These are phyloP conservation scores for Varroa destructor DNA, from an alignment of 1,140 invertebrate species.

Conservation along the genomic window DNA sequence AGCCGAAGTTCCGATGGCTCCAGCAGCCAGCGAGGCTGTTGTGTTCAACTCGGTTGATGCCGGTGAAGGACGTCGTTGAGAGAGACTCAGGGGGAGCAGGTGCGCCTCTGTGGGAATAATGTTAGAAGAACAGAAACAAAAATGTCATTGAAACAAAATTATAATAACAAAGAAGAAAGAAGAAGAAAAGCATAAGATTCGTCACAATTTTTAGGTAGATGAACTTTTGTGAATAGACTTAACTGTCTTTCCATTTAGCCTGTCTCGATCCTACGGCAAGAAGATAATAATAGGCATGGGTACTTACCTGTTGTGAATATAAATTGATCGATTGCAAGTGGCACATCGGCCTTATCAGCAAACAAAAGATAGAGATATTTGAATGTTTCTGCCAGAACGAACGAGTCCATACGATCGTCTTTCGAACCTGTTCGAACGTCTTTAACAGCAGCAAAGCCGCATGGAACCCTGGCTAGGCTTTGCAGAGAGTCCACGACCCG, in stretches of 20 bases:
- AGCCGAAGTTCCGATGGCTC: conserved; percentile 38
- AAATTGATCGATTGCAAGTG: conserved; percentile 86
- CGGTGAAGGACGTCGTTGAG: conserved; percentile 39
- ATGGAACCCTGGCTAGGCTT: conserved; percentile 75
- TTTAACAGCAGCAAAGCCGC: conserved; percentile 89
- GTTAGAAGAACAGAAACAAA: no score
- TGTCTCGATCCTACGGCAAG: no score
- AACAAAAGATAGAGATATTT: conserved; percentile 94
- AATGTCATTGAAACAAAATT: no score
- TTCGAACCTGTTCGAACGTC: conserved; percentile 78
- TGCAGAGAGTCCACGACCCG: conserved; percentile 79
- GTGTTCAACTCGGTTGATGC: conserved; percentile 34
- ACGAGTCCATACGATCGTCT: conserved; percentile 94
- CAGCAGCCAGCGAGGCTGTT: conserved; percentile 41
- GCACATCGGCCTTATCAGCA: conserved; percentile 67
- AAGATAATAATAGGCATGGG: background rate
- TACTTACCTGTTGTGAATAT: conserved; percentile 64
- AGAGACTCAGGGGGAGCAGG: conserved; percentile 72
- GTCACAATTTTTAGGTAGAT: no score
- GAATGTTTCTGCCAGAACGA: conserved; percentile 91
- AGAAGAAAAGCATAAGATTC: no score
- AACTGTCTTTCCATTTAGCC: no score
- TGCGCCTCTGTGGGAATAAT: conserved; percentile 58
- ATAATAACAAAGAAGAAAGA: no score
- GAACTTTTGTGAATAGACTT: no score